phyloP scores from a whole-genome alignment of 2,888 invertebrate species.

The Germaria angustata region DNA sequence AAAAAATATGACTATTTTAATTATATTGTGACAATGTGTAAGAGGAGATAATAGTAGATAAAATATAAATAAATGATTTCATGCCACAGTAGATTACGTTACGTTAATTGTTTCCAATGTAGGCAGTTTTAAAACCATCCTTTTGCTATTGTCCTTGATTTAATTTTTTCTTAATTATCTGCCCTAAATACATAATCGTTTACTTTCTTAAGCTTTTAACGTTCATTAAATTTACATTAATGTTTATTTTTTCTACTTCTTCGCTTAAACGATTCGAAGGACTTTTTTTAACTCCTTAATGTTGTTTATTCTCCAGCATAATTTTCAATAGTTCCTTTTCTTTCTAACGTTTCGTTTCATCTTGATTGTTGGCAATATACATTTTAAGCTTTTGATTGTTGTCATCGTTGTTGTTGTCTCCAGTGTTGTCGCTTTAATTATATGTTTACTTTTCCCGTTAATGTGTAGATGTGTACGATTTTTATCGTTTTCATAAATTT shows the following conservation, averaged over 20 bases:
- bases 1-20: background rate
- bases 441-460: background rate
- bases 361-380: slow-evolving; percentile 18
- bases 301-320: slow-evolving; percentile 37
- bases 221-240: slow-evolving; percentile 55
- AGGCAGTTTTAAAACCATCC: background rate
- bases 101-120: background rate
- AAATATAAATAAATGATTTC: background rate
- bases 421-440: too few relatives aligned
- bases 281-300: slow-evolving; percentile 20
- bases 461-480: too few relatives aligned
- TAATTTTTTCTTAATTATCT: slow-evolving; percentile 18
- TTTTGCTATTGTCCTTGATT: slow-evolving; percentile 6
- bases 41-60: background rate
- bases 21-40: background rate
- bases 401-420: too few relatives aligned
- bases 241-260: background rate
- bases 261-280: slow-evolving; percentile 11
- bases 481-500: too few relatives aligned
- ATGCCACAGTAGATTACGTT: background rate
- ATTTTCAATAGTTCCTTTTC: slow-evolving; percentile 15
- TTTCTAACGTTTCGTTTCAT: slow-evolving; percentile 3
- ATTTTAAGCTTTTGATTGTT: background rate
- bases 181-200: slow-evolving; percentile 6
- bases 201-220: slow-evolving; percentile 30